Conservation (phyloP, 2,797 vertebrate genomes). For the Phoebastria nigripes region DNA sequence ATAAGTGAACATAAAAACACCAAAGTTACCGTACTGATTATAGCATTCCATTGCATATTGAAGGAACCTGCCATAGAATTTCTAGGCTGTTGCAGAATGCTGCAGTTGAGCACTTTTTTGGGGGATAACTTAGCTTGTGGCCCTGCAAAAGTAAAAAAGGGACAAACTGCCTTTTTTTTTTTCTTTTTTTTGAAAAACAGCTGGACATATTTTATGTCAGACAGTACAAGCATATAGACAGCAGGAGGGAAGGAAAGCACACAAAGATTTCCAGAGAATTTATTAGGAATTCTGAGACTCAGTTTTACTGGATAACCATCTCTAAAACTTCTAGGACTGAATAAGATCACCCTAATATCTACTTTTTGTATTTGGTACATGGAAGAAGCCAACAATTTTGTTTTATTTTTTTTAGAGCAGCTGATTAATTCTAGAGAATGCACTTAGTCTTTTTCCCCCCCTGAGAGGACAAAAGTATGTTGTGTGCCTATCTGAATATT, state of each 20-base stretch:
- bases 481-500: not conserved
- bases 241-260: not conserved
- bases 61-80: not conserved
- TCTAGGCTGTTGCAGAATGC: not conserved
- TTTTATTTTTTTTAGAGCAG: not conserved
- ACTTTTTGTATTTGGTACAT: not conserved
- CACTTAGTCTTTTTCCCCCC: not conserved
- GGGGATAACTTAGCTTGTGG: not conserved
- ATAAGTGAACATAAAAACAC: not conserved
- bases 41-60: not conserved
- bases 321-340: not conserved
- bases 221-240: not conserved
- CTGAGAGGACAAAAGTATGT: not conserved
- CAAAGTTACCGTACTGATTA: not conserved
- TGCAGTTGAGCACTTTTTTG: not conserved
- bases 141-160: not conserved
- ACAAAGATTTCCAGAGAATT: not conserved
- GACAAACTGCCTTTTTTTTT: not conserved
- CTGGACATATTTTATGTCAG: not conserved
- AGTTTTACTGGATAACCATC: not conserved
- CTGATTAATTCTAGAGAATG: not conserved
- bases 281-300: not conserved
- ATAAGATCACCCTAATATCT: not conserved
- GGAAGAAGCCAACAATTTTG: not conserved
- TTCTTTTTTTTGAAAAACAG: not conserved